phyloP scores from a whole-genome alignment of 2,113 vertebrate genomes.

The Sphaerodactylus townsendi region DNA sequence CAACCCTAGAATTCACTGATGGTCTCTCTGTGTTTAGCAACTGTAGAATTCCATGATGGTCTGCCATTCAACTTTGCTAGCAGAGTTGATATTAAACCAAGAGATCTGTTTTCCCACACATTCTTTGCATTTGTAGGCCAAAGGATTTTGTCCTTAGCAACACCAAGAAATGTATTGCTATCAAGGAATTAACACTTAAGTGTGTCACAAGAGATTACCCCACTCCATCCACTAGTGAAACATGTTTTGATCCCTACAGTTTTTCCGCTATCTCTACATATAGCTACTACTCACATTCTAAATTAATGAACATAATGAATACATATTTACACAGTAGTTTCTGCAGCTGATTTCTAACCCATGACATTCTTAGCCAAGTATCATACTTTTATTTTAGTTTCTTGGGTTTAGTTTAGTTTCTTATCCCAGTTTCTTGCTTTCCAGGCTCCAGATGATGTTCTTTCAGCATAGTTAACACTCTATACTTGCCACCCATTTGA shows the following conservation, averaged over 20 bases:
- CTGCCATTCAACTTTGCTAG: background rate
- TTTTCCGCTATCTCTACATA: background rate
- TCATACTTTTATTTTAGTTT: background rate
- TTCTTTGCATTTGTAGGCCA: slow-evolving; percentile 4
- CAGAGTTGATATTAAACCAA: background rate
- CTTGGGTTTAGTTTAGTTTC: background rate
- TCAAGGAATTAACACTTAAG: rapidly evolving
- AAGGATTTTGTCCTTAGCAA: background rate
- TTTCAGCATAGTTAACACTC: background rate
- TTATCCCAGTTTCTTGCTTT: no score
- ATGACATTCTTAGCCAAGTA: background rate
- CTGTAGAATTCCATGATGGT: no score
- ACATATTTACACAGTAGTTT: background rate
- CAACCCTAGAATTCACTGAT: no score
- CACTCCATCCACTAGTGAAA: background rate
- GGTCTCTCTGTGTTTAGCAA: no score
- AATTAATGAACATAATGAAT: background rate
- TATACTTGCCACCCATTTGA: background rate
- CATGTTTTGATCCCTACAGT: background rate
- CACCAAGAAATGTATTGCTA: background rate
- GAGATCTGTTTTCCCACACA: background rate
- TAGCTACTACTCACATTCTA: background rate
- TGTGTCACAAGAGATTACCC: background rate
- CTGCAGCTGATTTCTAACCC: background rate
- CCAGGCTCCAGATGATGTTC: background rate